Conservation (phyloP, 2,888 invertebrate species). For the Thyatira batis region DNA sequence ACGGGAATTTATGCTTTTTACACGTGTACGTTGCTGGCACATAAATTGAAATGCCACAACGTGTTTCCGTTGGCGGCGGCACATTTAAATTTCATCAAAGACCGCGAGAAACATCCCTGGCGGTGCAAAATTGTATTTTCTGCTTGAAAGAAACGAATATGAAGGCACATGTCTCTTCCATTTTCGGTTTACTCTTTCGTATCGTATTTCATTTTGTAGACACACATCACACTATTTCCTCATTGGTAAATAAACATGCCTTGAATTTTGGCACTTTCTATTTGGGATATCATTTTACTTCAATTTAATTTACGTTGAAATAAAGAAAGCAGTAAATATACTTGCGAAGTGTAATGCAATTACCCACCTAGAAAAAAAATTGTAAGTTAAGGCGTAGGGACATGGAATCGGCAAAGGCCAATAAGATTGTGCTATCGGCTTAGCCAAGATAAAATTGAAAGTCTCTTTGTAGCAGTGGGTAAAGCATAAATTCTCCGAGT, state of each 20-base stretch:
- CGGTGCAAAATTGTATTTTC: slow-evolving; percentile 57
- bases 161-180: slow-evolving; percentile 38
- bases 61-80: slow-evolving; percentile 36
- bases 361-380: background rate
- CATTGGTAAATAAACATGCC: background rate
- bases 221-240: background rate
- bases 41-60: slow-evolving; percentile 60
- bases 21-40: slow-evolving; percentile 22
- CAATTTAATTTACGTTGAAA: background rate
- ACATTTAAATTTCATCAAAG: slow-evolving; percentile 63
- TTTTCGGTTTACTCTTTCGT: slow-evolving; percentile 20
- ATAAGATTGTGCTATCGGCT: slow-evolving; percentile 14
- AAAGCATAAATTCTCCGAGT: slow-evolving; percentile 32
- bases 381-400: background rate
- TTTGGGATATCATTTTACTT: background rate
- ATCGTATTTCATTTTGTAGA: slow-evolving; percentile 4
- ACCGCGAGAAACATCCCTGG: slow-evolving; percentile 38
- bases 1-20: slow-evolving; percentile 5
- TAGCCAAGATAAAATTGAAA: slow-evolving; percentile 20
- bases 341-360: background rate
- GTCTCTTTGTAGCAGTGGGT: slow-evolving; percentile 31
- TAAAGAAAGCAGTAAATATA: background rate
- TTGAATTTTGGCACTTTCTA: background rate
- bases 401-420: slow-evolving; percentile 14
- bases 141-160: slow-evolving; percentile 44